Base-by-base conservation (phyloP, 2,888 invertebrate genomes). In the Noctua janthina region DNA sequence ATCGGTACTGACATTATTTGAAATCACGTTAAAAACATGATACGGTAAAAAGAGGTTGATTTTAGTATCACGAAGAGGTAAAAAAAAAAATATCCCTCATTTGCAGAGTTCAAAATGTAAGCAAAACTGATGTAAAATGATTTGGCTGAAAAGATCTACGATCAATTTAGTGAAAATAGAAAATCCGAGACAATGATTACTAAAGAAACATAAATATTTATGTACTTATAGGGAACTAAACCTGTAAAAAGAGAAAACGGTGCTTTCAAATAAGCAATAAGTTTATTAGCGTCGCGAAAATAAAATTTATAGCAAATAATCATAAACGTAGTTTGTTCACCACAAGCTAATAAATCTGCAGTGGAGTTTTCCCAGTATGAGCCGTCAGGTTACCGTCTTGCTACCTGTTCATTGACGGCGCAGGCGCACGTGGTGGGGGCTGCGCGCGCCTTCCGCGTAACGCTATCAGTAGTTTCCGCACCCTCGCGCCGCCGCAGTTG, bases 401-500 rank as follows among this genome's bases (percentile, higher is more conserved):
- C 96, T 96, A 96, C 96, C 96, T 96, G 96, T 95, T 94, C 95
- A 95, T 95, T 96, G 85, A 87, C 85, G 85, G 85, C 93, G 95
- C 89, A 89, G 91, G 90, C 82, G 93, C 95, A 94, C 95, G 93
- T 96, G 96, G 96, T 92, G 95, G 95, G 95, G 94, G 95, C 95
- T 92, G 94, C 92, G 93, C 91, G 92, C 94, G 95, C 95, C 96
- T 96, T 96, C 96, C 96, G 96, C 95, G 96, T 97, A 96, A 96
- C 94, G 94, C 96, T 96, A 96, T 96, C 96, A 96, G 96, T 95
- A 96, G 96, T 95, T 95, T 96, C 96, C 94, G 96, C 96, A 96
- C 96, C 96, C 96, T 95, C 94, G 93, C 93, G 92, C 93, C 90
- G 91, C 93, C 93, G 94, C 96, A 97, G 96, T 97, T 96, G 96